Percentiles rank a stretch among this genome's conserved stretches.
phyloP scores from a whole-genome alignment of 1,140 invertebrate genomes.

The Notospermus geniculatus region DNA sequence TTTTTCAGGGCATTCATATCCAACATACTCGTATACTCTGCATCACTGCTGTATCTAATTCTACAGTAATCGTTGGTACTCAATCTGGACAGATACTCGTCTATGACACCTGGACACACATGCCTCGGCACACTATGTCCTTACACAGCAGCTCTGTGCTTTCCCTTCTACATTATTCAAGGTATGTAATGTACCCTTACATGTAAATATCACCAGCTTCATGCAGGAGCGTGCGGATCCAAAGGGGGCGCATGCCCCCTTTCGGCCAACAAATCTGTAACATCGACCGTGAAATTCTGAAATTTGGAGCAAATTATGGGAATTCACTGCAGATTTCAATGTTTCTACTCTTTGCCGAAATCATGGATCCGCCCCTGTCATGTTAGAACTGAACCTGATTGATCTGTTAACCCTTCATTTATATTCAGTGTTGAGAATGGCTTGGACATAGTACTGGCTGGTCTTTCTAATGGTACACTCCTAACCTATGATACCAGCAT shows the following conservation, averaged over 20 bases:
- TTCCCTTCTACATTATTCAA: slow-evolving; percentile 28
- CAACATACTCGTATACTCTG: slow-evolving; percentile 36
- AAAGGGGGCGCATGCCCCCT: slow-evolving; percentile 15
- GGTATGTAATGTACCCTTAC: slow-evolving; percentile 19
- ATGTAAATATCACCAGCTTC: not conserved
- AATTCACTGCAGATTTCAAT: too few relatives aligned
- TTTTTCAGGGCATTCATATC: not conserved
- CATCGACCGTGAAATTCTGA: too few relatives aligned
- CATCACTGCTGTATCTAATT: slow-evolving; percentile 26
- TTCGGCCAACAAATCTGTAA: too few relatives aligned
- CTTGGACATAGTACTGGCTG: slow-evolving; percentile 34
- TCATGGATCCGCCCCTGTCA: too few relatives aligned
- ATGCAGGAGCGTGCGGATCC: not conserved
- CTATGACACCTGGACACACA: slow-evolving; percentile 27
- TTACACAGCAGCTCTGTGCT: slow-evolving; percentile 37
- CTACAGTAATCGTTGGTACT: slow-evolving; percentile 34
- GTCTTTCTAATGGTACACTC: slow-evolving; percentile 38
- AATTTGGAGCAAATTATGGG: too few relatives aligned
- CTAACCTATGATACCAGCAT: slow-evolving; percentile 34
- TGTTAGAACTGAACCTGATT: too few relatives aligned
- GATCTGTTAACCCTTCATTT: too few relatives aligned
- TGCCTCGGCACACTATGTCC: slow-evolving; percentile 26
- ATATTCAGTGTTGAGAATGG: not conserved
- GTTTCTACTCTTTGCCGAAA: too few relatives aligned
- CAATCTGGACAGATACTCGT: slow-evolving; percentile 37